Percentiles rank a stretch among this genome's conserved stretches.
phyloP scores from a whole-genome alignment of 1,140 invertebrate genomes.

The Drosophila trapezifrons region DNA sequence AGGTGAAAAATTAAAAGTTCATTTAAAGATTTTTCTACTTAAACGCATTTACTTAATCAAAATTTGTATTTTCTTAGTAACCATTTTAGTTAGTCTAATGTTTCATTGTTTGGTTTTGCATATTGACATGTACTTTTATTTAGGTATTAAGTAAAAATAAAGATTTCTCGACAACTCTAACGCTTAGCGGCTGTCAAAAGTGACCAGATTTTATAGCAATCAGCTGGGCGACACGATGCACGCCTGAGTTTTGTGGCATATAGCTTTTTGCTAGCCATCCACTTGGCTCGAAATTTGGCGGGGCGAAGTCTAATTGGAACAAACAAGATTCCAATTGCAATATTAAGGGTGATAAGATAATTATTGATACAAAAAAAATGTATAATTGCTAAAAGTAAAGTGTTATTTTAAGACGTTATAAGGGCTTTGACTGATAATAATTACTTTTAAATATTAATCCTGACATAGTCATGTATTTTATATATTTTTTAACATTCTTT shows the following conservation, averaged over 20 bases:
- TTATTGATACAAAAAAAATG: too few species aligned
- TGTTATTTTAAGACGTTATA: too few species aligned
- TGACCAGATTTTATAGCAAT: slow-evolving; percentile 31
- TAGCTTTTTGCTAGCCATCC: slow-evolving; percentile 14
- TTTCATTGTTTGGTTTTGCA: background rate
- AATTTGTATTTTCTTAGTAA: too few species aligned
- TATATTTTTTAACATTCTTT: too few species aligned
- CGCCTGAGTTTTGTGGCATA: background rate
- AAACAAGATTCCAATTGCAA: background rate
- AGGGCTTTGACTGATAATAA: too few species aligned
- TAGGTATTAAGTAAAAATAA: background rate
- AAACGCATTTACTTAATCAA: background rate
- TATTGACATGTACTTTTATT: background rate
- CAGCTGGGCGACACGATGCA: slow-evolving; percentile 39
- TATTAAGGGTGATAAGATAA: too few species aligned
- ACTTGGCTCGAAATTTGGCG: slow-evolving; percentile 1
- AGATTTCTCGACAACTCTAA: slow-evolving; percentile 40
- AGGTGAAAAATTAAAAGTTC: background rate
- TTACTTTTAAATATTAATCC: too few species aligned
- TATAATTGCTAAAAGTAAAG: too few species aligned
- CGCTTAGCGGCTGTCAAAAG: slow-evolving; percentile 40
- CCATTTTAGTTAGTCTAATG: background rate
- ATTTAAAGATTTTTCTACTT: background rate
- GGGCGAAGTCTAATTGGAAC: slow-evolving; percentile 21
- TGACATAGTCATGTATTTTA: too few species aligned